Conservation (phyloP, 1,140 invertebrate genomes). For the Aporrectodea caliginosa region DNA sequence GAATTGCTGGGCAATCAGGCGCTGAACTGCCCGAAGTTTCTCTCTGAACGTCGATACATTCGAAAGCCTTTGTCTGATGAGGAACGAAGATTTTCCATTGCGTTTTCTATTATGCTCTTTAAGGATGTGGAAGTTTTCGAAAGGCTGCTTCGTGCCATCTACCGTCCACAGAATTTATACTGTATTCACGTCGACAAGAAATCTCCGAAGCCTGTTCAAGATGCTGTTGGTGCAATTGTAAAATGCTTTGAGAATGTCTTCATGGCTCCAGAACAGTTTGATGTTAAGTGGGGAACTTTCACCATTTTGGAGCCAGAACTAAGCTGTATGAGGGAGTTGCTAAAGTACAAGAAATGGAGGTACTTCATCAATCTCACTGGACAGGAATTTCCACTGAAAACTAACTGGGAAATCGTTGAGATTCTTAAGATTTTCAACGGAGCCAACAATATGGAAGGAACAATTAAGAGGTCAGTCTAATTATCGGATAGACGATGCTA, state of each 20-base stretch:
- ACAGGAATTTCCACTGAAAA: slow-evolving; percentile 34
- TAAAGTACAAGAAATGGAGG: slow-evolving; percentile 24
- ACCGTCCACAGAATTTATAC: slow-evolving; percentile 36
- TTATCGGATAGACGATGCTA: too few relatives aligned
- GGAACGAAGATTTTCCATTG: slow-evolving; percentile 28
- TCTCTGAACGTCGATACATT: slow-evolving; percentile 17
- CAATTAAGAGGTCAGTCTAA: background rate
- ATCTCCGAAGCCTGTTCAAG: slow-evolving; percentile 17
- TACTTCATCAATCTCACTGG: slow-evolving; percentile 36
- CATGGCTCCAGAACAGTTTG: background rate
- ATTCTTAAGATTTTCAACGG: slow-evolving; percentile 33
- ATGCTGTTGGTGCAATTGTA: slow-evolving; percentile 14
- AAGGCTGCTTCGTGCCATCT: slow-evolving; percentile 32
- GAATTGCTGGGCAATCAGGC: background rate
- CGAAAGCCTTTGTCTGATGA: slow-evolving; percentile 4
- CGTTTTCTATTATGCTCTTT: slow-evolving; percentile 33
- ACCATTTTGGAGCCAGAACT: slow-evolving; percentile 16
- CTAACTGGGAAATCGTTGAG: slow-evolving; percentile 30
- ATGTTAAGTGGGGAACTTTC: slow-evolving; percentile 17
- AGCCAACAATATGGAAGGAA: slow-evolving; percentile 29
- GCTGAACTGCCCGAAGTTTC: slow-evolving; percentile 20
- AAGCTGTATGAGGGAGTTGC: slow-evolving; percentile 21
- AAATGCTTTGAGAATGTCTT: slow-evolving; percentile 38
- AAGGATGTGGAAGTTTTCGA: slow-evolving; percentile 33
- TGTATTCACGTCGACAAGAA: slow-evolving; percentile 37